Base-by-base conservation (phyloP, 1,140 invertebrate genomes). In the Gryon sp. region DNA sequence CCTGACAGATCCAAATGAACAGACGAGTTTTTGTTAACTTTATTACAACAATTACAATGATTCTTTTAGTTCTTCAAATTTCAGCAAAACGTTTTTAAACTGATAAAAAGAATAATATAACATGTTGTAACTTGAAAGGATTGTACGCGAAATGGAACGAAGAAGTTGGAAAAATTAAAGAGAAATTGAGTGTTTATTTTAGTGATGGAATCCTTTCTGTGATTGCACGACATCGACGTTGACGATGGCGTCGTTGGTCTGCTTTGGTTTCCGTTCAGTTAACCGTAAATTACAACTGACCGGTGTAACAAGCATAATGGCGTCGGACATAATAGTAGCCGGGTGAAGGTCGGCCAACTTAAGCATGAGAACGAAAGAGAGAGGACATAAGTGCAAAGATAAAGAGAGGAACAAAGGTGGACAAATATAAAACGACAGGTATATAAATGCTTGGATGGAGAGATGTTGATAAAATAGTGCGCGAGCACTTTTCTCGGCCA, bases 311-410 rank as follows among this genome's bases (percentile, higher is more conserved):
- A 79, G 76, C 78, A 63, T 79, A 79, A 82, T 82, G 76, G 78
- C 78, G 76, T 75, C 45, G 76, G 62, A 55, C 68, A 70, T 74
- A 78, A 76, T 78, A 72, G 74, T 57, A 63, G 72, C 40, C 76
- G 76, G 80, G 78, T 80, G 80, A 80, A 82, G 80, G 79, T 78
- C 80, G 79, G 76, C 46, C 76, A 76, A 82, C 52, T 79, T 74
- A 73, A 78, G 74, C 66, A 77, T 75, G 63, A 70, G 73, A 77
- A 53, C 52, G 62, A 60, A 38, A 62, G 70, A 72, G 76, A 62
- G 70, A 65, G 48, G 46, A 45, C 34, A 52, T 12, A 22, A 66
- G 7, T 15, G 45, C 9, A 18, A 12, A 20, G 34, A 63, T 24
- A 59, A 63, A 53, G 43, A 24, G 50, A 7, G 38, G 43, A 53